Percentiles rank a stretch among this genome's conserved stretches.
phyloP scores from a whole-genome alignment of 2,797 vertebrate genomes.

The Antrozous pallidus region DNA sequence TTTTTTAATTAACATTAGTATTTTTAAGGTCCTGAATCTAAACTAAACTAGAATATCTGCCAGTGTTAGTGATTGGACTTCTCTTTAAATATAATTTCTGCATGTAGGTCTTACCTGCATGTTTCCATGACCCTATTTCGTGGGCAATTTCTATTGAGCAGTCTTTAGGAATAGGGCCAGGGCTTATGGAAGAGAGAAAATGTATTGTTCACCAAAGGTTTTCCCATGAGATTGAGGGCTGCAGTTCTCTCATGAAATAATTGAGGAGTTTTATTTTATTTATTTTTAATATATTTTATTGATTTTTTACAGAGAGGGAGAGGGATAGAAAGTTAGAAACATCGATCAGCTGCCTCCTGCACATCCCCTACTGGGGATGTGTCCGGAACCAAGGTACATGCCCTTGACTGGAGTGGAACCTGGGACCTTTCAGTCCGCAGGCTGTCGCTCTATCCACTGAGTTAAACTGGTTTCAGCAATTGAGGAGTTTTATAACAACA shows the following conservation, averaged over 20 bases:
- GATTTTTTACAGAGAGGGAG: too few species aligned
- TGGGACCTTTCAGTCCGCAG: too few species aligned
- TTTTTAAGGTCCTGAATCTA: neutral
- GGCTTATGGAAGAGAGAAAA: neutral
- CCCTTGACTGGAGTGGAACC: too few species aligned
- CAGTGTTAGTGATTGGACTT: neutral
- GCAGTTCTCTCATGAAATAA: neutral
- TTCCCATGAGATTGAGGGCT: neutral
- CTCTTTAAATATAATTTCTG: neutral
- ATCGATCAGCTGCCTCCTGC: too few species aligned
- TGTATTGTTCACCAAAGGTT: neutral
- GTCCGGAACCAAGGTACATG: too few species aligned
- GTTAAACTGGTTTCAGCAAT: too few species aligned
- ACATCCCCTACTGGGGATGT: too few species aligned
- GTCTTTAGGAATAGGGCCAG: neutral
- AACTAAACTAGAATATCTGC: neutral
- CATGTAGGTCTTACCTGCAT: neutral
- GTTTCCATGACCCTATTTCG: neutral
- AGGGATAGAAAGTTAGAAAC: too few species aligned
- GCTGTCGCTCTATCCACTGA: too few species aligned
- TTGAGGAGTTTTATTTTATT: too few species aligned
- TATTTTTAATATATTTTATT: too few species aligned
- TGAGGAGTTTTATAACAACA: neutral
- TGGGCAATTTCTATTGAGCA: neutral
- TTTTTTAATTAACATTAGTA: constrained; percentile 26